Base-by-base conservation (phyloP, 2,888 invertebrate genomes). In the Thereva nobilitata region DNA sequence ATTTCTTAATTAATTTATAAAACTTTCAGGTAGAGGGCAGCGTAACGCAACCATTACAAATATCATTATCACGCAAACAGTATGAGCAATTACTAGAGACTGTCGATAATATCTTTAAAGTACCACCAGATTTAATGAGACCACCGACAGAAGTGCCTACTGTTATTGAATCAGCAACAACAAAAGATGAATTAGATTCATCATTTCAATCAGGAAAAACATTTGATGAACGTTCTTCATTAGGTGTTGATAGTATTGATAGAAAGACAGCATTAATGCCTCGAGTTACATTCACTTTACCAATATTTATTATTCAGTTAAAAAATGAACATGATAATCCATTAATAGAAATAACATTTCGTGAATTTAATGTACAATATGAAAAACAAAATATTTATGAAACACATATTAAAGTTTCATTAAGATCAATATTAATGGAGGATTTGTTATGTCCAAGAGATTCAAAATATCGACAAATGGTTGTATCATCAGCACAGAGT, bases 1-100 rank as follows among this genome's bases (percentile, higher is more conserved):
- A 23, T 23, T 23, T 2, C 23, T 53, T 67, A 12, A 40, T n/a
- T 1, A 53, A 61, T 10, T 34, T 37, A 59, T 67, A 53, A 35
- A 34, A 9, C n/a, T 70, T 72, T 35, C 47, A 89, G 79, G 83
- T 93, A 66, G 84, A 84, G 66, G 95, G 95, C 37, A 86, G 86
- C 71, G 90, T 96, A 10, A 89, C 94, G 45, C 92, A 91, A 59
- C 90, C 91, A 0, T 81, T 97, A 63, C 92, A 93, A 80, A 87
- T 97, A 42, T 92, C 93, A 0, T 82, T 97, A 55, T 89, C 92
- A 0, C 88, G 94, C 57, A 86, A 87, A 64, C 95, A 96, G 78
- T 97, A 95, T 79, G 92, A 94, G 77, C 96, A 96, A 80, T 82
- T 97, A 52, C 81, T 95, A 69, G 92, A 92, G 74, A 91, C 92